phyloP scores from a whole-genome alignment of 2,113 vertebrate species.

The Poecilia latipinna region DNA sequence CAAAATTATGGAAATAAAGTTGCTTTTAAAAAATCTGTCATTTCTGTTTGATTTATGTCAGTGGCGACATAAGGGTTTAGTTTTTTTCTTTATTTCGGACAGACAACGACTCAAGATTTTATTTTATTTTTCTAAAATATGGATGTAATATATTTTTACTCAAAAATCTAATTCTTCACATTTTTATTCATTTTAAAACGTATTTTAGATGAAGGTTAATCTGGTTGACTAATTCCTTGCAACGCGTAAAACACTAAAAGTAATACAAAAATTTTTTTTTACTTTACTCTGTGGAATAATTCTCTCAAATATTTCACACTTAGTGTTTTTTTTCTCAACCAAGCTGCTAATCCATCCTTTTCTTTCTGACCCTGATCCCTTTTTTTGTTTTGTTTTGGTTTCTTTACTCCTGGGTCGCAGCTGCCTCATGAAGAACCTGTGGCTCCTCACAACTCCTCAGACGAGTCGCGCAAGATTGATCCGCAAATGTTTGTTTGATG shows the following conservation, averaged over 20 bases:
- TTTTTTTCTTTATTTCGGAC: not conserved
- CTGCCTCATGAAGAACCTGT: conserved; percentile 24
- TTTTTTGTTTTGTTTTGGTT: not conserved
- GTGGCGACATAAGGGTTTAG: not conserved
- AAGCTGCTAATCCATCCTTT: conserved; percentile 9
- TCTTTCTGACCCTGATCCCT: not conserved
- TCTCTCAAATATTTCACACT: not conserved
- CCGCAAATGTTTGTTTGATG: conserved; percentile 77
- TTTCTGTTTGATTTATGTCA: not conserved
- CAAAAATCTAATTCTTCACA: not conserved
- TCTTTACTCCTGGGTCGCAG: not conserved
- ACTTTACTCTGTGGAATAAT: not conserved
- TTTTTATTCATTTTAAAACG: not conserved
- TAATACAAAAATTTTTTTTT: too few relatives aligned
- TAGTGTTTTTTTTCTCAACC: conserved; percentile 6
- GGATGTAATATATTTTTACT: not conserved
- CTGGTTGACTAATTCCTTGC: not conserved
- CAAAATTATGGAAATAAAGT: too few relatives aligned
- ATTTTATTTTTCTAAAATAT: not conserved
- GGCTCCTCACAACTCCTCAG: conserved; percentile 44
- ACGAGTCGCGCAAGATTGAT: conserved; percentile 56
- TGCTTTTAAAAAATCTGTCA: too few relatives aligned
- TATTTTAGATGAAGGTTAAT: not conserved
- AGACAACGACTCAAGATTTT: not conserved
- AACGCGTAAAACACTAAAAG: too few relatives aligned